These are phyloP conservation scores for Archivesica marissinica DNA, from an alignment of 1,140 invertebrate species.

Conservation along the genomic window DNA sequence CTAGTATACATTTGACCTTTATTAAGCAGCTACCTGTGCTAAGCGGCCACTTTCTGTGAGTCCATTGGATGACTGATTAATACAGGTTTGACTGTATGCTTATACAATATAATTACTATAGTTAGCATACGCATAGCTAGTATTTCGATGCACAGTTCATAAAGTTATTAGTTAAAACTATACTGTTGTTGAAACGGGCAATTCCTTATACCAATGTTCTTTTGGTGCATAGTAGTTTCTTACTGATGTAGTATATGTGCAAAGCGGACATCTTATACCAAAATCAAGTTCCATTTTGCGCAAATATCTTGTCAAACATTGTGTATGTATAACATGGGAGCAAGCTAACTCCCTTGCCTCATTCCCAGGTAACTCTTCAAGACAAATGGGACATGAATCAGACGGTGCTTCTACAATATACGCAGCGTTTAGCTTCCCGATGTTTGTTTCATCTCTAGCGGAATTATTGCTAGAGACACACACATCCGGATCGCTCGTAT, in stretches of 20 bases:
- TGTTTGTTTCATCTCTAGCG: no score
- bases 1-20: no score
- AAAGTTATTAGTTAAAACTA: no score
- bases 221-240: constrained; percentile 48
- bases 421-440: background rate
- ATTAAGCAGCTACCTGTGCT: no score
- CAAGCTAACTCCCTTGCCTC: constrained; percentile 45
- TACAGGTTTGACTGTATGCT: no score
- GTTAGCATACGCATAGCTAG: no score
- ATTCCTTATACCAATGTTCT: constrained; percentile 40
- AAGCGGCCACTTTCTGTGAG: no score
- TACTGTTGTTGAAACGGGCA: constrained; percentile 33
- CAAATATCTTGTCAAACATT: constrained; percentile 34
- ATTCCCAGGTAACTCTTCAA: constrained; percentile 40
- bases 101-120: no score
- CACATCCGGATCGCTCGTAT: no score
- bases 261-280: constrained; percentile 46
- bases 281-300: constrained; percentile 41
- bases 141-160: no score
- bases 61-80: no score
- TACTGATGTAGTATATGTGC: constrained; percentile 27
- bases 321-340: constrained; percentile 41
- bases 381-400: constrained; percentile 50
- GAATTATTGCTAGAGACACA: no score
- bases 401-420: constrained; percentile 44